Percentiles rank a stretch among this genome's conserved stretches.
Evolutionary conservation across 2,113 vertebrate genomes (phyloP).

Genomic region (Leptosomus discolor): DNA sequence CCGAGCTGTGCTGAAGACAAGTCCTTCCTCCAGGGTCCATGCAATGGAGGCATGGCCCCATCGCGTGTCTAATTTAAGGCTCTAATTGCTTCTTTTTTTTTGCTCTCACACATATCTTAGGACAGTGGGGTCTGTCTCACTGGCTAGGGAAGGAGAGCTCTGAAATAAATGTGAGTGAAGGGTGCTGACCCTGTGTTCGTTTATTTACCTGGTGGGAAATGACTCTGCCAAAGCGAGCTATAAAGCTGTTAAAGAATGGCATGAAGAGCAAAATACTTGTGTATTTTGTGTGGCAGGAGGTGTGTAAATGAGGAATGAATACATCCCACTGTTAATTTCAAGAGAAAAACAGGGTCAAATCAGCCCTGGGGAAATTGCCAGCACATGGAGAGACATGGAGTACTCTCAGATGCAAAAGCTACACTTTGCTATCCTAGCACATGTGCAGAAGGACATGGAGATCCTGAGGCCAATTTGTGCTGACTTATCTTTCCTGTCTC

Average conservation of each 20-base stretch:
- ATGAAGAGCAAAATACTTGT: neutral
- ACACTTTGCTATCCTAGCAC: fast-evolving
- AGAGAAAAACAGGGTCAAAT: neutral
- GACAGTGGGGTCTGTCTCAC: neutral
- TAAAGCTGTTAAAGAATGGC: neutral
- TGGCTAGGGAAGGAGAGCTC: neutral
- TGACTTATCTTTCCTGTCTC: neutral
- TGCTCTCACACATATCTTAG: neutral
- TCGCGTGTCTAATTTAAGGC: too few relatives aligned
- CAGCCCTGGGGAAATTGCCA: neutral
- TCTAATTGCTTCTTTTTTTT: neutral
- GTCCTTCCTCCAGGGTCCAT: neutral
- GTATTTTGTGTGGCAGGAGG: neutral
- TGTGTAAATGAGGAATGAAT: neutral
- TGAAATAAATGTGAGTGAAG: neutral
- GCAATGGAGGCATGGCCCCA: neutral
- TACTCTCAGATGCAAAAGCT: neutral
- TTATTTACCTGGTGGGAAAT: neutral
- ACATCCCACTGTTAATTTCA: neutral
- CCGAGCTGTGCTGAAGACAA: neutral
- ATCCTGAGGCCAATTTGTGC: neutral
- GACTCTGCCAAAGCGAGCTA: neutral
- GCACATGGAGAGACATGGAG: neutral
- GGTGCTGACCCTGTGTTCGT: neutral
- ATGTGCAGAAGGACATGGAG: neutral